Percentiles rank a stretch among this genome's conserved stretches.
These are phyloP conservation scores for Astreopora myriophthalma DNA, from an alignment of 64 coral and sea anemone genomes.

Conservation along the genomic window DNA sequence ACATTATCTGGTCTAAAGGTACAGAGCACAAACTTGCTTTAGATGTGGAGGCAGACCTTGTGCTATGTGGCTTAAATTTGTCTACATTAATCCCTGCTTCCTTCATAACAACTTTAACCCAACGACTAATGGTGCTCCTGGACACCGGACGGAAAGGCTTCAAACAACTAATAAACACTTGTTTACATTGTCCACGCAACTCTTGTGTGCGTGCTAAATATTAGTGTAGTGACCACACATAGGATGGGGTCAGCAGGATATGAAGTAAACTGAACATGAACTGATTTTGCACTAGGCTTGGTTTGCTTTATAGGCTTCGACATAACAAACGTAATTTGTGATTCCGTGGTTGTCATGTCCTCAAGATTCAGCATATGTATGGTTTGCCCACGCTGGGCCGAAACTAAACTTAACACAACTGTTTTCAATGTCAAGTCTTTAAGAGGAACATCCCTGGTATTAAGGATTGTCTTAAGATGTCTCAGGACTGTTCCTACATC, in stretches of 20 bases:
- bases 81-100: constrained; percentile 31
- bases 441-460: not conserved
- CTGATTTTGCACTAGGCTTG: not conserved
- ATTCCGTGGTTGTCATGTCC: constrained; percentile 16
- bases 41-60: constrained; percentile 13
- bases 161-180: constrained; percentile 18
- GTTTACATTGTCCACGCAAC: constrained; percentile 5
- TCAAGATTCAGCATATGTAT: constrained; percentile 14
- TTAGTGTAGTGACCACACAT: constrained; percentile 48
- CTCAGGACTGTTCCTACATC: constrained; percentile 29
- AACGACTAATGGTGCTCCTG: constrained; percentile 44
- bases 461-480: constrained; percentile 44
- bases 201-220: constrained; percentile 6
- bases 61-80: constrained; percentile 21
- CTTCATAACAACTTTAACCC: constrained; percentile 38
- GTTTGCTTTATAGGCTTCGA: not conserved
- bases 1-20: constrained; percentile 11
- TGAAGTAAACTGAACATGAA: not conserved
- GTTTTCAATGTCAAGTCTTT: constrained; percentile 56
- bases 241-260: constrained; percentile 3
- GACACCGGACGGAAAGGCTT: constrained; percentile 12
- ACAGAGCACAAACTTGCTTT: constrained; percentile 25
- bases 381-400: constrained; percentile 8
- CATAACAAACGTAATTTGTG: not conserved
- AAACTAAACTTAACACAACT: not conserved